Base-by-base conservation (phyloP, 37 sponge, comb jelly and placozoan genomes). In the Aplysina aerophoba region DNA sequence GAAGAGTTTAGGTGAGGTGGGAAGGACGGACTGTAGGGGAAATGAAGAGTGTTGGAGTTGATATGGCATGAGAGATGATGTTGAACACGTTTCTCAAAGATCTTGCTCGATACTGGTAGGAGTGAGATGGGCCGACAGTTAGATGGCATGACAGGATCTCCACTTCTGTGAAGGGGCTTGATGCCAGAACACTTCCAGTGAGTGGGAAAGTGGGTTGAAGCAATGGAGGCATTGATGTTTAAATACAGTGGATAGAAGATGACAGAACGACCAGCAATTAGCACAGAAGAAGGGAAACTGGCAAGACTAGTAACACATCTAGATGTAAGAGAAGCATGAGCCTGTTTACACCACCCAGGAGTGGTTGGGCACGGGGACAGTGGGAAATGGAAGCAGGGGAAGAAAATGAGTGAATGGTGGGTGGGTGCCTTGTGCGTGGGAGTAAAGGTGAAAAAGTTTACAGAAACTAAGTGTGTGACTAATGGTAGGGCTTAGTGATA, bases 51-150 rank as follows among this genome's bases (percentile, higher is more conserved):
- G 28, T 71, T 71, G 20, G 31, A 33, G 11, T 71, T 37, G 4
- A 71, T 37, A 12, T 71, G 36, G 5, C 36, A 71, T 3, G 73
- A 35, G 4, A 71, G 73, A 28, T 71, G 73, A 3, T 71, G 36
- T 13, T 71, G 2, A 2, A 71, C 73, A 34, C 73, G 15, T 71
- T 12, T 71, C 11, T 71, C 73, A 28, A 71, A 33, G 5, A 71
- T 2, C 15, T 71, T 71, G 11, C 73, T 71, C 6, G 36, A 71
- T 13, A 14, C 73, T n/a, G n/a, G n/a, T 5, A 33, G 73, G 15
- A 71, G 73, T 17, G 21, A 71, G 73, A 71, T 71, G 73, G 73
- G 73, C 21, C 73, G 73, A 33, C 15, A 71, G 73, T 34, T 28
- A 33, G 73, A 28, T 28, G 73, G 73, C 2, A 37, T 21, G 15